These are phyloP conservation scores for Anableps anableps DNA, from an alignment of 2,797 vertebrate genomes.

Conservation along the genomic window DNA sequence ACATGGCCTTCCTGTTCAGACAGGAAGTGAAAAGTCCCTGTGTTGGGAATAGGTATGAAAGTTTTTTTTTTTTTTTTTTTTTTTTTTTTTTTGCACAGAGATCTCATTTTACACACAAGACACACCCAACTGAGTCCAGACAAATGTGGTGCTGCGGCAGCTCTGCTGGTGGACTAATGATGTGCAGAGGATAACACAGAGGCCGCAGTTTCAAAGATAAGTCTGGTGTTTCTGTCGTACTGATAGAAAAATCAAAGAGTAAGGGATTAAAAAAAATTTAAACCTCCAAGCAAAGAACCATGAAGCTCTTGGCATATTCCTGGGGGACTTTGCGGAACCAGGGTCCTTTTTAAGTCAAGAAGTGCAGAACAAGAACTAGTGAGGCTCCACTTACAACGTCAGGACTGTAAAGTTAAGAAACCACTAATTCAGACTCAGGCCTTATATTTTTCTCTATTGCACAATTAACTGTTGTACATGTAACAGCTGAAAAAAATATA, in stretches of 20 bases:
- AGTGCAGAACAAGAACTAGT: constrained; percentile 70
- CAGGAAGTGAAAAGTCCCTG: constrained; percentile 68
- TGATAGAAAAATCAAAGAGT: constrained; percentile 54
- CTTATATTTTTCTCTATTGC: constrained; percentile 99
- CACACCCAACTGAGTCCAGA: constrained; percentile 62
- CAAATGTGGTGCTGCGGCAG: constrained; percentile 71
- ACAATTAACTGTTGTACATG: constrained; percentile 98
- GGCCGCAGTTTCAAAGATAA: constrained; percentile 49
- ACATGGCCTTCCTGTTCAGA: constrained; percentile 64
- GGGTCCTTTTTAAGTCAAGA: constrained; percentile 70
- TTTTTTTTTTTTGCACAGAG: constrained; percentile 75
- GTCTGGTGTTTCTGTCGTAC: constrained; percentile 70
- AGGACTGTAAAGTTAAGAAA: constrained; percentile 81
- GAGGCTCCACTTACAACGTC: constrained; percentile 68
- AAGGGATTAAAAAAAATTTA: constrained; percentile 48
- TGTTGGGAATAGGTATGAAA: constrained; percentile 61
- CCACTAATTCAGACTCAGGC: constrained; percentile 99
- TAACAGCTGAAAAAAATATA: constrained; percentile 97
- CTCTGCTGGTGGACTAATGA: constrained; percentile 70
- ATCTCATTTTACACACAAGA: constrained; percentile 73
- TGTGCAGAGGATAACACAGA: constrained; percentile 69
- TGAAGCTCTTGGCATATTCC: constrained; percentile 66
- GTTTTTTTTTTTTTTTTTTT: constrained; percentile 68
- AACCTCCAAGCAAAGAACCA: constrained; percentile 66
- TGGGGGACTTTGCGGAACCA: constrained; percentile 64